Conservation (phyloP, 2,888 invertebrate species). For the Ecdyonurus torrentis region DNA sequence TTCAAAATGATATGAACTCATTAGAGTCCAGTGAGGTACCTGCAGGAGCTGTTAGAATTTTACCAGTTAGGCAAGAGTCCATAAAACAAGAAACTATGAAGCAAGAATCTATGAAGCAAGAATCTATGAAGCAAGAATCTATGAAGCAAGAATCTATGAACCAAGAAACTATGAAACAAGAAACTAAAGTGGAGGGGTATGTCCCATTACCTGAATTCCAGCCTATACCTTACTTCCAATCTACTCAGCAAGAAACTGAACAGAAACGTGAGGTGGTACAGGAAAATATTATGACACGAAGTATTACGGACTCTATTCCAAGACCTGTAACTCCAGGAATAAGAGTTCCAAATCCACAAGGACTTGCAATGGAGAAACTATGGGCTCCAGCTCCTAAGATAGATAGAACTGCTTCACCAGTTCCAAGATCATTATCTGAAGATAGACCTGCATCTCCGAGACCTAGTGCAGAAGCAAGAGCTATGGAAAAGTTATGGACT, state of each 20-base stretch:
- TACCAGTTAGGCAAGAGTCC: too few species aligned
- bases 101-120: too few species aligned
- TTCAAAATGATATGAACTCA: constrained; percentile 36
- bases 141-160: too few species aligned
- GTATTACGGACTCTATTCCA: constrained; percentile 1
- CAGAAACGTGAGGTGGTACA: neutral
- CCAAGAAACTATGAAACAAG: too few species aligned
- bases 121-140: too few species aligned
- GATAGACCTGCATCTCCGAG: constrained; percentile 6
- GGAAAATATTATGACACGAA: neutral
- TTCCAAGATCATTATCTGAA: neutral
- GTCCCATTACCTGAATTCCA: too few species aligned
- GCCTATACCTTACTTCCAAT: neutral
- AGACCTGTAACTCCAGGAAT: constrained; percentile 7
- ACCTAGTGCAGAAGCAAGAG: constrained; percentile 22
- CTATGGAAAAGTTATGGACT: constrained; percentile 23
- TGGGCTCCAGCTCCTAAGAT: constrained; percentile 17
- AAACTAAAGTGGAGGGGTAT: too few species aligned
- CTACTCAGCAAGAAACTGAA: neutral
- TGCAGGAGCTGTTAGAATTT: constrained; percentile 37
- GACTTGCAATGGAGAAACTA: constrained; percentile 24
- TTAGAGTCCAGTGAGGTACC: constrained; percentile 34
- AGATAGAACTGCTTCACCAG: neutral
- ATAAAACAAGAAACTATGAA: too few species aligned
- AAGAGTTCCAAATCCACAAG: constrained; percentile 22